Evolutionary conservation across 2,797 vertebrate genomes (phyloP).

Genomic region (Phoxinus dragarum): DNA sequence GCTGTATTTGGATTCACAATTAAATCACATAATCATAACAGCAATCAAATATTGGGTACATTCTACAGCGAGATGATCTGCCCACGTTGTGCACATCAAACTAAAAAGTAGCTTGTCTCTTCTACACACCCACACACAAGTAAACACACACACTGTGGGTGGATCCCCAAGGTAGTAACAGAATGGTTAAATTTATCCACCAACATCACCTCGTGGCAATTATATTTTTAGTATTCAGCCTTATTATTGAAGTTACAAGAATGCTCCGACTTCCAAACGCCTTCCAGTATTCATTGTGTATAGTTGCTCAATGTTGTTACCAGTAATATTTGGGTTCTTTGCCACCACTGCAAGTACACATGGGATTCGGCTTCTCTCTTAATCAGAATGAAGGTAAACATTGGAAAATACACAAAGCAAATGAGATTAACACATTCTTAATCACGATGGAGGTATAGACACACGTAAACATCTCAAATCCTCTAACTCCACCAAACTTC

Average conservation of each 20-base stretch:
- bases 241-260: slow-evolving; percentile 10
- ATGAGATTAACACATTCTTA: slow-evolving; percentile 40
- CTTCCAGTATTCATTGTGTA: not conserved
- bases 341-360: not conserved
- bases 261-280: not conserved
- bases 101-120: slow-evolving; percentile 18
- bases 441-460: not conserved
- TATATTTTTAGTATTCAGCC: slow-evolving; percentile 18
- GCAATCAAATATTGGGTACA: not conserved
- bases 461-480: not conserved
- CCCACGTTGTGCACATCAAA: not conserved
- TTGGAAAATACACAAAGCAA: slow-evolving; percentile 27
- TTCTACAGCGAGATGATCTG: slow-evolving; percentile 1
- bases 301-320: not conserved
- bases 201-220: slow-evolving; percentile 8
- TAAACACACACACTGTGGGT: slow-evolving; percentile 9
- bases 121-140: slow-evolving; percentile 12
- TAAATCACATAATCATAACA: slow-evolving; percentile 8
- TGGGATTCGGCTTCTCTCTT: not conserved
- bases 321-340: not conserved
- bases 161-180: slow-evolving; percentile 23
- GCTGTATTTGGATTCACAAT: slow-evolving; percentile 18
- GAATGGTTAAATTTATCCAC: not conserved
- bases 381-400: slow-evolving; percentile 22
- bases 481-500: slow-evolving; percentile 19